Evolutionary conservation across 2,888 invertebrate genomes (phyloP).

Genomic region (Liopterus haemorrhoidalis): DNA sequence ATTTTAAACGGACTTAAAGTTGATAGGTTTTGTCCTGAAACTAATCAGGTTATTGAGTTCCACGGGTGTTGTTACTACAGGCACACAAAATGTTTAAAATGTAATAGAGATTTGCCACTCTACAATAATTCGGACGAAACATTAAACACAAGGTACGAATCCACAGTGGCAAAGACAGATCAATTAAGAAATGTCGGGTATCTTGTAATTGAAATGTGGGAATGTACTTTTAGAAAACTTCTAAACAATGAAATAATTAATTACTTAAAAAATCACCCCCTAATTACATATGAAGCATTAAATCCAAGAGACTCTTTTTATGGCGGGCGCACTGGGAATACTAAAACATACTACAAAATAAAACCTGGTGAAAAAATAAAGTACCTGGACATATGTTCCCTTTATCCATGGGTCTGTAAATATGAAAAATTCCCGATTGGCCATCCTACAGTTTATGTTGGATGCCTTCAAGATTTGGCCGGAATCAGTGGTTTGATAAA

Average conservation of each 20-base stretch:
- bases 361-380: constrained; percentile 19
- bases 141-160: constrained; percentile 1
- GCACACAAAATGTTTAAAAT: neutral
- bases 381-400: constrained; percentile 31
- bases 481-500: too few relatives aligned
- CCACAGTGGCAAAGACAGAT: neutral
- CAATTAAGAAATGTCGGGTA: neutral
- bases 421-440: constrained; percentile 30
- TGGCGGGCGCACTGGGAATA: constrained; percentile 31
- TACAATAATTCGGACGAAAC: neutral
- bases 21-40: too few relatives aligned
- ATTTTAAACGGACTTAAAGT: too few relatives aligned
- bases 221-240: constrained; percentile 5
- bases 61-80: constrained; percentile 16
- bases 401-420: constrained; percentile 34
- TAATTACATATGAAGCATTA: constrained; percentile 1
- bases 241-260: neutral
- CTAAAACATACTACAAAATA: constrained; percentile 16
- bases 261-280: neutral
- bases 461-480: constrained; percentile 16
- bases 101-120: neutral
- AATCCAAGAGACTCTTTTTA: constrained; percentile 30
- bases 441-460: constrained; percentile 30
- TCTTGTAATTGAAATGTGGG: constrained; percentile 10
- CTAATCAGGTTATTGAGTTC: too few relatives aligned